These are phyloP conservation scores for Sigmodon hispidus DNA, from an alignment of 2,113 vertebrate species.

Conservation along the genomic window DNA sequence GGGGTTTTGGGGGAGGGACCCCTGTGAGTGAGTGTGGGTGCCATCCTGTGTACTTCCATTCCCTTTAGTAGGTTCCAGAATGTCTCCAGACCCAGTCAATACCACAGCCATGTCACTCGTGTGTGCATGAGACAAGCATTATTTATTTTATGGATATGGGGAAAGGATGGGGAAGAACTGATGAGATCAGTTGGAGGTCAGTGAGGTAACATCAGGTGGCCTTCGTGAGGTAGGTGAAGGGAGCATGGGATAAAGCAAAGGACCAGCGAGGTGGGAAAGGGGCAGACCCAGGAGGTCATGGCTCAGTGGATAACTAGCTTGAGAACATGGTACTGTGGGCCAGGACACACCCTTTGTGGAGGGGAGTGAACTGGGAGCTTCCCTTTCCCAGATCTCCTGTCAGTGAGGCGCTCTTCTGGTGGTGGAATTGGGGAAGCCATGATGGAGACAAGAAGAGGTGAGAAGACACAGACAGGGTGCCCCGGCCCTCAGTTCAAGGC, in stretches of 20 bases:
- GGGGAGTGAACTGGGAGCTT: background rate
- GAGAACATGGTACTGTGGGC: background rate
- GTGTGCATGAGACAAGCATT: background rate
- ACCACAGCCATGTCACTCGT: rapidly evolving
- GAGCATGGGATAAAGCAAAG: background rate
- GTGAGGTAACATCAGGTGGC: background rate
- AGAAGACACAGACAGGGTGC: background rate
- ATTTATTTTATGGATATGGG: background rate
- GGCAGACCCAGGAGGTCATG: rapidly evolving
- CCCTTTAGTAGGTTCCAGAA: background rate
- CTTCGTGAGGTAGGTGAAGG: background rate
- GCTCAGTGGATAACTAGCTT: background rate
- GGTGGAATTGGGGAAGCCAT: no score
- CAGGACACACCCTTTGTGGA: background rate
- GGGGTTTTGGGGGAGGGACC: no score
- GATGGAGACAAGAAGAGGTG: background rate
- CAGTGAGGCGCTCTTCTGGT: background rate
- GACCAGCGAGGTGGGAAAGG: background rate
- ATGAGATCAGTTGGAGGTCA: background rate
- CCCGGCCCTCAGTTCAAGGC: no score
- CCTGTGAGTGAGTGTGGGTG: background rate
- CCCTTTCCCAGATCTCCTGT: no score
- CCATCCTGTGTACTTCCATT: background rate
- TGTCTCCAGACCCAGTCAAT: background rate
- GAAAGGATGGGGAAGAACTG: background rate